Base-by-base conservation (phyloP, 2,888 invertebrate species). In the Gnatocerus cornutus region DNA sequence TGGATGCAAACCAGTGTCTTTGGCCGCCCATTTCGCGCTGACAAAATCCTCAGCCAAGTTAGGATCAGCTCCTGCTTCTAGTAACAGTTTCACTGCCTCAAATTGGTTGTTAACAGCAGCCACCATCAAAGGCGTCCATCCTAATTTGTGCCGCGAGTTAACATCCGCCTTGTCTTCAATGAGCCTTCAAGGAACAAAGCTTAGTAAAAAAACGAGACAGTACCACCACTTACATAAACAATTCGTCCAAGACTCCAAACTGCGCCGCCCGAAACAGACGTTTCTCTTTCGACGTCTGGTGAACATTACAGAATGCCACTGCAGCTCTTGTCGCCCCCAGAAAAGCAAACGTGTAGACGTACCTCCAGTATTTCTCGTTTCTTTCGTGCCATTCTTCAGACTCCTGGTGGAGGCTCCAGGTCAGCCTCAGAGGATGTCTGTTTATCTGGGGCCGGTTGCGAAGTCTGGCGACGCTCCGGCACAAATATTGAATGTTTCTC, bases 71-170 rank as follows among this genome's bases (percentile, higher is more conserved):
- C 95, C 95, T 61, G 89, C 87, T n/a, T 88, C 86, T 62, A 93
- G 82, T 69, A 94, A 85, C 73, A 89, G 86, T 77, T 86, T 86
- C 16, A 92, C 88, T 66, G 88, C 88, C 12, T 88, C 87, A 10
- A 86, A 77, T 79, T 90, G 90, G 71, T 91, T 91, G 85, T 94
- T 95, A 37, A 95, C 92, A 7, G 93, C 92, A 33, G 96, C 96
- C 53, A 91, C 90, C 86, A 95, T 95, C 30, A 97, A 86, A 21
- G 95, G 90, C 9, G 94, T 95, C 96, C 97, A 97, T 55, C 97
- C 97, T 50, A 95, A 86, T 21, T 87, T 78, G 85, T 96, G 96
- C 9, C 92, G 87, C 52, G 84, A 81, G 86, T 96, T 94, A 0
- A 92, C 87, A 77, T 90, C 87, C 9, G 88, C 79, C 39, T 88